Percentiles rank a stretch among this genome's conserved stretches.
phyloP scores from a whole-genome alignment of 2,797 vertebrate genomes.

The Gadopsis bispinosus region DNA sequence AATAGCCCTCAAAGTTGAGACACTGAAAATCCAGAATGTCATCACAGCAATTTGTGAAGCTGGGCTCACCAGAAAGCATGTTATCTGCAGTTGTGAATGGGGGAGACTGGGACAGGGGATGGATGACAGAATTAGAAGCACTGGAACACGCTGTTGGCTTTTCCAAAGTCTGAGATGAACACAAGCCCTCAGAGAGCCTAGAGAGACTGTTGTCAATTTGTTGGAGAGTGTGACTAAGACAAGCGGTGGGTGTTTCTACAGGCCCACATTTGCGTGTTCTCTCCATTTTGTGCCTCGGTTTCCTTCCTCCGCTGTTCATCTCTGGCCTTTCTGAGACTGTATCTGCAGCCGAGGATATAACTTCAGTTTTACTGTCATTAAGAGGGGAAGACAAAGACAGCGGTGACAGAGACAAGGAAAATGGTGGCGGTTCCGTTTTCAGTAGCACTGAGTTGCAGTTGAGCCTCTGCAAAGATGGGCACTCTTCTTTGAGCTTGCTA shows the following conservation, averaged over 20 bases:
- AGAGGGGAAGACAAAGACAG: conserved; percentile 83
- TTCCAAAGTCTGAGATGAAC: conserved; percentile 80
- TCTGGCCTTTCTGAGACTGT: conserved; percentile 64
- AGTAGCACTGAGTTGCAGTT: conserved; percentile 30
- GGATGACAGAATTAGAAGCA: conserved; percentile 76
- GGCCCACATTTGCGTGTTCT: conserved; percentile 64
- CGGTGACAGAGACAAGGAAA: conserved; percentile 84
- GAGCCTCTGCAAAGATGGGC: conserved; percentile 44
- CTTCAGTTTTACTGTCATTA: conserved; percentile 67
- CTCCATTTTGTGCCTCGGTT: conserved; percentile 74
- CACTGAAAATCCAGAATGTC: conserved; percentile 87
- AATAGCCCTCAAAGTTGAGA: conserved; percentile 87
- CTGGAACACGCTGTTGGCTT: conserved; percentile 64
- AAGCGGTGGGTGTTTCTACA: conserved; percentile 71
- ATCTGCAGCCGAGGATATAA: conserved; percentile 28
- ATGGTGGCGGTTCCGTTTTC: conserved; percentile 72
- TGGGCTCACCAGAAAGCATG: conserved; percentile 82
- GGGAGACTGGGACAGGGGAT: conserved; percentile 81
- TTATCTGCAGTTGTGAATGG: conserved; percentile 78
- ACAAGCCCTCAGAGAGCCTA: conserved; percentile 83
- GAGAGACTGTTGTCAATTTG: conserved; percentile 87
- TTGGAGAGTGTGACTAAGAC: conserved; percentile 84
- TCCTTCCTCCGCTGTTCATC: conserved; percentile 65
- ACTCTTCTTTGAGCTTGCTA: conserved; percentile 77
- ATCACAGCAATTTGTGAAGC: conserved; percentile 85